Evolutionary conservation across 2,888 invertebrate species (phyloP), one percentile per base, ranked within the genome.

Genomic region (Mythimna lalbum): DNA sequence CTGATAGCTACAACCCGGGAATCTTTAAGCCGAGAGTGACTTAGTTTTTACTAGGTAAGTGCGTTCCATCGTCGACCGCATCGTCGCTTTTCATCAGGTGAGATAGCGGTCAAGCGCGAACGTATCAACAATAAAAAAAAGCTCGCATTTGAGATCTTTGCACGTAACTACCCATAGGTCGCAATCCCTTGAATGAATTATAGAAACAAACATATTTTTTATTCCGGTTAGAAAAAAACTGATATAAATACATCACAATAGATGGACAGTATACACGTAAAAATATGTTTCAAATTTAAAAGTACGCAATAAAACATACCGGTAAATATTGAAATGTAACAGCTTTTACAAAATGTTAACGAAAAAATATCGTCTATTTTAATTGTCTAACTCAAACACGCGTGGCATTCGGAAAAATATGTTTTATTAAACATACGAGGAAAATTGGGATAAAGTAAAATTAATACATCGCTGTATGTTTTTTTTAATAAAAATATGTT

Each of bases 351-450:
- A 31, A 68, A 36, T 21, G 21, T 57, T 21, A 23, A 10, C n/a
- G 17, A n/a, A 0, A 23, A 57, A 50, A 52, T 19, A 60, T 9
- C 0, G 19, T 27, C 66, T 52, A 43, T 12, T 65, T 52, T 33
- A 56, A 62, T 63, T 52, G 6, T 23, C 70, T 19, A n/a, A 55
- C 19, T 17, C 36, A 19, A 63, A 63, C 43, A 31, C 56, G 9
- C 21, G 12, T 43, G 31, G 12, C 19, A 62, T 36, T 36, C 39
- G 17, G 12, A 27, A 53, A 63, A 61, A 33, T 14, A 12, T 57
- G 12, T 56, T 78, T 52, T 63, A 72, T 78, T 56, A 21, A 63
- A 50, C 19, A 17, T 55, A 53, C 21, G 27, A 61, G 57, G 50
- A 27, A 61, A 78, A 78, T 70, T 49, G 33, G 23, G 7, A 21